Evolutionary conservation across 30 jellyfish, hydroid and myxozoan species (phyloP).

Genomic region (Sanderia malayensis): DNA sequence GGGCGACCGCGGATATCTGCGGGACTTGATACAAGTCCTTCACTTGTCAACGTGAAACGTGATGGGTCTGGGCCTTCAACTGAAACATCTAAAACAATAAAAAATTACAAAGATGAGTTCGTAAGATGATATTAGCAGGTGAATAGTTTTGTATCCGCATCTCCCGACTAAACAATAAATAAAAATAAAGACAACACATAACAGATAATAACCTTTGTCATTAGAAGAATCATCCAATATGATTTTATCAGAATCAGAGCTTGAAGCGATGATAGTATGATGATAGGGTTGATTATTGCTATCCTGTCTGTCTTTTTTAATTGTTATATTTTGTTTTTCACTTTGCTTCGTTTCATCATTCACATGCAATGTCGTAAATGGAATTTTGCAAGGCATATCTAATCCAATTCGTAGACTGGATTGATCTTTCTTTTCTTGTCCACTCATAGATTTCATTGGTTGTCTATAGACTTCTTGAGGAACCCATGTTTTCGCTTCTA

Average conservation of each 20-base stretch:
- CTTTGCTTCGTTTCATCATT: neutral
- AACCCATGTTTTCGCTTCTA: constrained; percentile 80
- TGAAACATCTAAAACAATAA: constrained; percentile 15
- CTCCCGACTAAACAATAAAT: neutral
- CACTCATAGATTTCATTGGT: constrained; percentile 31
- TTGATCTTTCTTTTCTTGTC: constrained; percentile 32
- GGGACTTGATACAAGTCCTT: constrained; percentile 80
- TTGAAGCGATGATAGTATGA: neutral
- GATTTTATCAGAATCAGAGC: neutral
- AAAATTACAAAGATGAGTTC: constrained; percentile 6
- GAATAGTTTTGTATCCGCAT: neutral
- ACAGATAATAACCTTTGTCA: neutral
- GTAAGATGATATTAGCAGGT: neutral
- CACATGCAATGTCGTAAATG: neutral
- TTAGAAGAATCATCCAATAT: neutral
- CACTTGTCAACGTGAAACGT: constrained; percentile 90
- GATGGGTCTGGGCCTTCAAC: constrained; percentile 70
- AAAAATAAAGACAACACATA: neutral
- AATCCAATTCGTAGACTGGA: constrained; percentile 30
- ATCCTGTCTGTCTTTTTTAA: neutral
- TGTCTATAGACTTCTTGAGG: constrained; percentile 72
- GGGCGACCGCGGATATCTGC: constrained; percentile 97
- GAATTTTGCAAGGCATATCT: neutral
- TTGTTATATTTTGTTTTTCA: neutral
- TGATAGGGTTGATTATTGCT: neutral